Base-by-base conservation (phyloP, 2,888 invertebrate species). In the Drosophila vallismaia region DNA sequence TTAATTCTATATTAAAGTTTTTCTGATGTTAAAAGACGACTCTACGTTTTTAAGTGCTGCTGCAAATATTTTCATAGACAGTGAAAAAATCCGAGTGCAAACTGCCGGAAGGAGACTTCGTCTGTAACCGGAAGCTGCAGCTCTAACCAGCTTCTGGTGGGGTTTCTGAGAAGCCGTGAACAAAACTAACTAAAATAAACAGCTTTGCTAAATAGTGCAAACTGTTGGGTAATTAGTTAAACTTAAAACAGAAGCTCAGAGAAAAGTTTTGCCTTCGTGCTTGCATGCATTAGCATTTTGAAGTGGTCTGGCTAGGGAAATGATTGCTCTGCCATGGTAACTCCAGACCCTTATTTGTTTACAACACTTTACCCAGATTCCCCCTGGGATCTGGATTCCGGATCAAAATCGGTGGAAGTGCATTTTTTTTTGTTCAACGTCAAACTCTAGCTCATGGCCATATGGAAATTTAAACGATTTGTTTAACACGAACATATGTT, bases 381-480 rank as follows among this genome's bases (percentile, higher is more conserved):
- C 36, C 36, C 36, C 36, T 36, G 36, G 36, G 12, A 36, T 36
- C 36, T 36, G 12, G 36, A 33, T n/a, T 12, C n/a, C 36, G n/a
- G 5, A 12, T 36, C 6, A n/a, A n/a, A 36, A 36, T 36, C 36
- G n/a, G 36, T 36, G 36, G 12, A 36, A 36, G n/a, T n/a, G 12
- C n/a, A 28, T 42, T 42, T 19, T 42, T 19, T 42, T 9, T 60
- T 52, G 28, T 14, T 14, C 26, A 38, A 48, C 51, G 58, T 36
- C 45, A 40, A 42, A 28, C 29, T 50, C 26, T 54, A 55, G 42
- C 48, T 45, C 46, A 29, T 52, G 57, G 67, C 59, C 86, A 75
- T 86, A 86, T 81, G 80, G 75, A 77, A 83, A 75, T 73, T 77
- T 46, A 73, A 77, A 75, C 75, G 71, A 73, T 79, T 83, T 77